phyloP scores from a whole-genome alignment of 2,797 vertebrate genomes.

The Anisognathus igniventris region DNA sequence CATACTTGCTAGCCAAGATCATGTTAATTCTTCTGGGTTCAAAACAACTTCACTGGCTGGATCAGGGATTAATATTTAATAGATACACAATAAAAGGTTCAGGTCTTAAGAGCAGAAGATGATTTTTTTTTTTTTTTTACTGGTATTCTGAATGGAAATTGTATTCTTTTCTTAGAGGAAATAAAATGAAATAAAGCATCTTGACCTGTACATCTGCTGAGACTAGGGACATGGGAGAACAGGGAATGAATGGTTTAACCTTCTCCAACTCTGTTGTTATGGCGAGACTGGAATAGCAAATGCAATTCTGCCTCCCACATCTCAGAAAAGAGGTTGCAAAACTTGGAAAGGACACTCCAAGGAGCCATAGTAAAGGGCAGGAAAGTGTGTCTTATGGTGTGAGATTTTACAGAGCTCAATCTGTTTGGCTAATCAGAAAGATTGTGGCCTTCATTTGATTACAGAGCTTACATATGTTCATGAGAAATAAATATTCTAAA shows the following conservation, averaged over 20 bases:
- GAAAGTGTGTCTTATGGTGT: neutral
- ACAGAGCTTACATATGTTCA: neutral
- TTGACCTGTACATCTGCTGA: neutral
- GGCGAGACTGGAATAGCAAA: neutral
- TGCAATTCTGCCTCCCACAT: neutral
- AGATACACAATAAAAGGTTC: neutral
- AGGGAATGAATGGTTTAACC: neutral
- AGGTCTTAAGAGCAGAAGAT: neutral
- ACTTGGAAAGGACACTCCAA: neutral
- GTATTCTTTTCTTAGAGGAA: neutral
- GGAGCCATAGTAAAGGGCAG: neutral
- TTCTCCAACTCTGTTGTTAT: neutral
- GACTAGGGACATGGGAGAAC: neutral
- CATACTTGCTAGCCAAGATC: neutral
- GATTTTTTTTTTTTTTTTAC: no score
- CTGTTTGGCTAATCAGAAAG: neutral
- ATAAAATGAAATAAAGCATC: neutral
- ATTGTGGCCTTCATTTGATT: neutral
- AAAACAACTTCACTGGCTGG: neutral
- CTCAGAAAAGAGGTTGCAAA: neutral
- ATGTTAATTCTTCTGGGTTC: neutral
- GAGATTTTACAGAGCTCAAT: neutral
- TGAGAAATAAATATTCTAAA: neutral
- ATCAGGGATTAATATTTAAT: neutral
- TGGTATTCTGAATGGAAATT: neutral